Conservation (phyloP, 2,113 vertebrate species). For the Alexandromys fortis region DNA sequence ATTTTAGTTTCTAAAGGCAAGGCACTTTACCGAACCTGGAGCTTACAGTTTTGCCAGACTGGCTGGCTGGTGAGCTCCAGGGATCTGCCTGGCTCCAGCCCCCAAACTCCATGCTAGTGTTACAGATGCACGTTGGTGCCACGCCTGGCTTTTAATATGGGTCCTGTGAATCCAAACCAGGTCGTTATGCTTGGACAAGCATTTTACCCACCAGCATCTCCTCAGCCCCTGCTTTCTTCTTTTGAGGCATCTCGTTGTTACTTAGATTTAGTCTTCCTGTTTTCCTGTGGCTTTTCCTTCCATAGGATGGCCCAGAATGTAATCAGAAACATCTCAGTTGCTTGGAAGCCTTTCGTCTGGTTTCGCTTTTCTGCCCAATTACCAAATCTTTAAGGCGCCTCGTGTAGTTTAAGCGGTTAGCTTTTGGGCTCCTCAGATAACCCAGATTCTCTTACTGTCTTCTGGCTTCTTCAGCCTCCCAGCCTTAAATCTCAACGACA, state of each 20-base stretch:
- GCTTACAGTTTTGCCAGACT: not conserved
- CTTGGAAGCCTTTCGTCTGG: not conserved
- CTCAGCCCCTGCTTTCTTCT: not conserved
- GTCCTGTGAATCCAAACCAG: not conserved
- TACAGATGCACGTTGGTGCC: not conserved
- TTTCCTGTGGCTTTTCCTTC: conserved; percentile 57
- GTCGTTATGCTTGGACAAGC: not conserved
- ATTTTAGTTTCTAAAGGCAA: not conserved
- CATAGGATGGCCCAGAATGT: not conserved
- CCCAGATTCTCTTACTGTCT: conserved; percentile 27
- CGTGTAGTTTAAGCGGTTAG: not conserved
- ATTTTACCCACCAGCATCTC: not conserved
- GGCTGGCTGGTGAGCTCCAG: not conserved
- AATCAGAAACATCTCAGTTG: conserved; percentile 53
- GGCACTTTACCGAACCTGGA: not conserved
- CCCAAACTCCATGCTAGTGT: not conserved
- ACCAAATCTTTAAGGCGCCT: conserved; percentile 35
- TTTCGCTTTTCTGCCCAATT: conserved; percentile 55
- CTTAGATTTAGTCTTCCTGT: not conserved
- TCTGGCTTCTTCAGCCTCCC: not conserved
- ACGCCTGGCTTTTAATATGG: not conserved
- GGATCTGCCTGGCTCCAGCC: not conserved
- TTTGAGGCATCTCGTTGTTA: not conserved
- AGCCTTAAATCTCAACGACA: not conserved
- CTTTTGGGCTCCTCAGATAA: not conserved